Conservation (phyloP, 2,888 invertebrate genomes). For the Anorthoa munda region DNA sequence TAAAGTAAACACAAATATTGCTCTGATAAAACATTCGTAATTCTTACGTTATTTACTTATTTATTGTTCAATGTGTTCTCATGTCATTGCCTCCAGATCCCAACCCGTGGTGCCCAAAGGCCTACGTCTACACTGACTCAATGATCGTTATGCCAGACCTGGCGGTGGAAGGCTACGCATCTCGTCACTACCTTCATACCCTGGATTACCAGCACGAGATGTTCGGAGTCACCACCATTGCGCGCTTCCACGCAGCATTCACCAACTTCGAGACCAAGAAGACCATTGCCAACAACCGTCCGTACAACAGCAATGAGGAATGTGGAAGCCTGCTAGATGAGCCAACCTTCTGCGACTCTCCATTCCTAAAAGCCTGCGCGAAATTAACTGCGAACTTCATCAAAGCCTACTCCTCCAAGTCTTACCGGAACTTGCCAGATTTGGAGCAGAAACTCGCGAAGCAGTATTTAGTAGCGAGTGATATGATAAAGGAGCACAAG, state of each 20-base stretch:
- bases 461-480: conserved; percentile 75
- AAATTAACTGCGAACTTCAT: conserved; percentile 78
- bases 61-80: background rate
- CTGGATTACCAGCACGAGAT: conserved; percentile 77
- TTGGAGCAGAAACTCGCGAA: conserved; percentile 72
- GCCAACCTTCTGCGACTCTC: conserved; percentile 74
- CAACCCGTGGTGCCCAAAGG: conserved; percentile 77
- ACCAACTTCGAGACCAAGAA: conserved; percentile 78
- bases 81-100: conserved; percentile 68
- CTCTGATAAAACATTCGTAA: background rate
- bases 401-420: conserved; percentile 75
- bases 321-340: conserved; percentile 74
- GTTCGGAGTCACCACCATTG: conserved; percentile 72
- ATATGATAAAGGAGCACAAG: conserved; percentile 70
- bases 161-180: conserved; percentile 75
- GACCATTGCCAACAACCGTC: conserved; percentile 44
- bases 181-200: conserved; percentile 66
- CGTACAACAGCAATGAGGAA: conserved; percentile 73
- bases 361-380: conserved; percentile 78
- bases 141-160: conserved; percentile 84
- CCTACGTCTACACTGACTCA: conserved; percentile 76
- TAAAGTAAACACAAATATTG: background rate
- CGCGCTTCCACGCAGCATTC: conserved; percentile 83
- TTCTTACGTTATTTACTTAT: background rate
- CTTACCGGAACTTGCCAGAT: conserved; percentile 60